phyloP scores from a whole-genome alignment of 2,797 vertebrate species.

The Labroides dimidiatus region DNA sequence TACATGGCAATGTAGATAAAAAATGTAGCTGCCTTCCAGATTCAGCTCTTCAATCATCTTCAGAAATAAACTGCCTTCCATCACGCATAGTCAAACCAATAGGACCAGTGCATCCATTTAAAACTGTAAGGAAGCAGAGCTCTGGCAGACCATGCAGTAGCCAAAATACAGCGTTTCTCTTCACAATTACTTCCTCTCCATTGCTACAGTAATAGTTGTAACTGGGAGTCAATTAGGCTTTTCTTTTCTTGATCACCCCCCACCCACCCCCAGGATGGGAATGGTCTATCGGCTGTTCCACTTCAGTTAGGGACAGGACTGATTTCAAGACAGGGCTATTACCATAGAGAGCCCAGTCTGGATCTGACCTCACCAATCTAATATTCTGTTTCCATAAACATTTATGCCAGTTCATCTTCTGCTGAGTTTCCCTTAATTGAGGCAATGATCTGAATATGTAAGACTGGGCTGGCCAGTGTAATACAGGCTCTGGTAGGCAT shows the following conservation, averaged over 20 bases:
- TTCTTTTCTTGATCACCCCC: slow-evolving; percentile 83
- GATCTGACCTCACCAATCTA: slow-evolving; percentile 84
- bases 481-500: slow-evolving; percentile 75
- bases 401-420: slow-evolving; percentile 87
- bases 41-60: slow-evolving; percentile 31
- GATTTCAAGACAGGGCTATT: slow-evolving; percentile 88
- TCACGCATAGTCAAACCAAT: slow-evolving; percentile 29
- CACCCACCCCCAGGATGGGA: slow-evolving; percentile 79
- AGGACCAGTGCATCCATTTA: slow-evolving; percentile 57
- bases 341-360: slow-evolving; percentile 84
- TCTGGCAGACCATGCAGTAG: slow-evolving; percentile 41
- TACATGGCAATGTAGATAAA: neutral
- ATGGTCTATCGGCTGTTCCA: slow-evolving; percentile 84
- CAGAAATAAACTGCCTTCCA: slow-evolving; percentile 27
- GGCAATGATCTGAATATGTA: slow-evolving; percentile 87
- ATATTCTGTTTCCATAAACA: slow-evolving; percentile 89
- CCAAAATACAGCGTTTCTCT: slow-evolving; percentile 73
- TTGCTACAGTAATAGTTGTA: slow-evolving; percentile 80
- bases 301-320: slow-evolving; percentile 83
- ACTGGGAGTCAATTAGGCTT: slow-evolving; percentile 80
- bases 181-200: slow-evolving; percentile 76
- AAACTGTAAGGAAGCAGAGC: slow-evolving; percentile 45
- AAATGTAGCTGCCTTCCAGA: neutral
- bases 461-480: slow-evolving; percentile 78
- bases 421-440: slow-evolving; percentile 88